Conservation (phyloP, 35 echinoderm and acorn worm genomes). For the Eucidaris tribuloides region DNA sequence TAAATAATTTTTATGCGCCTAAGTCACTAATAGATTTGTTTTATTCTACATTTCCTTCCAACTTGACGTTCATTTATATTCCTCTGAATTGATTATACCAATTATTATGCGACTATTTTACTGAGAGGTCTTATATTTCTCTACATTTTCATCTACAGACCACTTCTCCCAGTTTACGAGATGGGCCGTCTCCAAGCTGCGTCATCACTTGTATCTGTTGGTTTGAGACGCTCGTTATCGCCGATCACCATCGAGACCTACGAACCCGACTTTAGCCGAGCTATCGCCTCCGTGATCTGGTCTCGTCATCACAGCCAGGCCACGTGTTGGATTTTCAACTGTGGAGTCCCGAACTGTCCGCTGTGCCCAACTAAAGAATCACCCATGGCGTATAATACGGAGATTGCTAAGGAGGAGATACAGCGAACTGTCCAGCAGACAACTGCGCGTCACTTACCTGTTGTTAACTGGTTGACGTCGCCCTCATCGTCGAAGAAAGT, state of each 20-base stretch:
- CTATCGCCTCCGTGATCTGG: conserved; percentile 24
- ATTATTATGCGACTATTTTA: too few species aligned
- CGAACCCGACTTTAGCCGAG: conserved; percentile 11
- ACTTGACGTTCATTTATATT: too few species aligned
- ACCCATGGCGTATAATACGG: too few species aligned
- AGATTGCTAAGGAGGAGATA: background rate
- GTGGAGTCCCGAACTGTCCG: background rate
- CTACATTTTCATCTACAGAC: too few species aligned
- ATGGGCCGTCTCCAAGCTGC: background rate
- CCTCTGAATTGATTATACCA: too few species aligned
- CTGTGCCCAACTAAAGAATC: background rate
- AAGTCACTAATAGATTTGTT: too few species aligned
- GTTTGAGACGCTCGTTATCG: background rate
- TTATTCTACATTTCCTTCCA: too few species aligned
- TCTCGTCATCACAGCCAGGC: background rate
- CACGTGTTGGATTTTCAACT: background rate
- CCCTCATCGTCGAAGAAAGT: background rate
- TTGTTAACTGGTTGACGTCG: background rate
- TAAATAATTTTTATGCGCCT: too few species aligned
- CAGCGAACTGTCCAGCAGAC: background rate
- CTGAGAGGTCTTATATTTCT: too few species aligned
- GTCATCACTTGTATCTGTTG: background rate
- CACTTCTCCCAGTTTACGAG: too few species aligned
- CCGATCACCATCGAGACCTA: conserved; percentile 11
- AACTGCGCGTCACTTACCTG: background rate